Conservation (phyloP, 2,888 invertebrate genomes). For the Chalcosyrphus nemorum region DNA sequence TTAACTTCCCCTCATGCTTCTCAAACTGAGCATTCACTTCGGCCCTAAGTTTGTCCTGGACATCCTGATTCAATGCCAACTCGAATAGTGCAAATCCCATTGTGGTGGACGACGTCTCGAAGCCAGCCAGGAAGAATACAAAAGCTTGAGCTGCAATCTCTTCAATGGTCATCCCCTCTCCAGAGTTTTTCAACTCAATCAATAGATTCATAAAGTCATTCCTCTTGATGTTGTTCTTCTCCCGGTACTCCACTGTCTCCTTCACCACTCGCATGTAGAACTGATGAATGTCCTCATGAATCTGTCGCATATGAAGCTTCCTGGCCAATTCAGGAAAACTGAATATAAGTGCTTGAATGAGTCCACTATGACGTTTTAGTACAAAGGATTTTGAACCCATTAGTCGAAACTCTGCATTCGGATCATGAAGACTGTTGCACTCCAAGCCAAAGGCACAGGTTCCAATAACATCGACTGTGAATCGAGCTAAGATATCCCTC, state of each 20-base stretch:
- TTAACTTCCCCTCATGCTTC: conserved; percentile 79
- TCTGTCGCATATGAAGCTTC: conserved; percentile 74
- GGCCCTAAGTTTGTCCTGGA: too few relatives aligned
- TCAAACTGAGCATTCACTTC: conserved; percentile 81
- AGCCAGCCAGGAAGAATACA: conserved; percentile 84
- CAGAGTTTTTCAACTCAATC: conserved; percentile 81
- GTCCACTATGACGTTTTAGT: conserved; percentile 68
- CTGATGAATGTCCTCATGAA: conserved; percentile 74
- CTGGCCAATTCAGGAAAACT: conserved; percentile 74
- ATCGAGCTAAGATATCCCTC: conserved; percentile 81
- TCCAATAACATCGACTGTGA: conserved; percentile 83
- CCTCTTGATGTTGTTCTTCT: conserved; percentile 78
- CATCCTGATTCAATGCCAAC: conserved; percentile 82
- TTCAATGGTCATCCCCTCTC: too few relatives aligned
- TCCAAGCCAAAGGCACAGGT: conserved; percentile 83
- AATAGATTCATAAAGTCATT: too few relatives aligned
- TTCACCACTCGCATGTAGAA: conserved; percentile 81
- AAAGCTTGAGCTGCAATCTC: conserved; percentile 84
- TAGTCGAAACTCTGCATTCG: conserved; percentile 79
- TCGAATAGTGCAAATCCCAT: conserved; percentile 83
- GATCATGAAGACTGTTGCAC: conserved; percentile 81
- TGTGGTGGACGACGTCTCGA: conserved; percentile 83
- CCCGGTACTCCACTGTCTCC: conserved; percentile 80
- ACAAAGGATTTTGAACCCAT: conserved; percentile 74
- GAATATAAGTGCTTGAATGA: conserved; percentile 74